phyloP scores from a whole-genome alignment of 2,888 invertebrate genomes.

The Caenorhabditis sulstoni region DNA sequence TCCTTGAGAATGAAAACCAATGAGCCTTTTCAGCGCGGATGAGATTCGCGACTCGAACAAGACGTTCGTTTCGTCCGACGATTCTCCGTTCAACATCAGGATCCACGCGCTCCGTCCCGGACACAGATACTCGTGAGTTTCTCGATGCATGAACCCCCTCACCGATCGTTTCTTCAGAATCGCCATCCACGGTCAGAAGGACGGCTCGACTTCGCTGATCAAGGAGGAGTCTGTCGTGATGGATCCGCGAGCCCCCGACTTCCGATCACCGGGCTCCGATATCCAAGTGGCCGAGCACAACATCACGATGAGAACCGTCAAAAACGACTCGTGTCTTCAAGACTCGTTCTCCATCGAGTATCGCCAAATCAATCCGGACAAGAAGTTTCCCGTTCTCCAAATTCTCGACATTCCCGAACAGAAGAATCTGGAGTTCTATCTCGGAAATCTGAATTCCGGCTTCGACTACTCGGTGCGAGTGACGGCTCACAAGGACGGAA shows the following conservation, averaged over 20 bases:
- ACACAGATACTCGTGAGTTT: slow-evolving; percentile 73
- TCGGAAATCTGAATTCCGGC: slow-evolving; percentile 77
- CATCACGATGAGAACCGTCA: slow-evolving; percentile 76
- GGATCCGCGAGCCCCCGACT: slow-evolving; percentile 75
- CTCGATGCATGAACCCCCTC: background rate
- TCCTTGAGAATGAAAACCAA: background rate
- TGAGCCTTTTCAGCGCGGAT: slow-evolving; percentile 64
- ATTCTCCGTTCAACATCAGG: slow-evolving; percentile 69
- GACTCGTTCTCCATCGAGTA: slow-evolving; percentile 74
- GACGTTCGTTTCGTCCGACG: slow-evolving; percentile 75
- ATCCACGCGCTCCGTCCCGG: slow-evolving; percentile 77
- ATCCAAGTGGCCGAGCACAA: slow-evolving; percentile 72
- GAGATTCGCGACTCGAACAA: slow-evolving; percentile 73
- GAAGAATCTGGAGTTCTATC: slow-evolving; percentile 75
- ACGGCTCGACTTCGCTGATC: slow-evolving; percentile 71
- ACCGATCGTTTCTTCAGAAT: slow-evolving; percentile 63
- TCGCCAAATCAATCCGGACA: slow-evolving; percentile 76
- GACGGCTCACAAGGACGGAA: slow-evolving; percentile 74
- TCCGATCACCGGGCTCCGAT: slow-evolving; percentile 62
- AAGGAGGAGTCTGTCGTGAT: slow-evolving; percentile 77
- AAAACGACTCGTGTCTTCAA: slow-evolving; percentile 74
- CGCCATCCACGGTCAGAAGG: slow-evolving; percentile 75
- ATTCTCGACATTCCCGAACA: slow-evolving; percentile 78
- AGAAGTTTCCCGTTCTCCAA: slow-evolving; percentile 77
- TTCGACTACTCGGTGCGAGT: slow-evolving; percentile 77